These are phyloP conservation scores for Sinotaia quadrata DNA, from an alignment of 2,888 invertebrate species.

Conservation along the genomic window DNA sequence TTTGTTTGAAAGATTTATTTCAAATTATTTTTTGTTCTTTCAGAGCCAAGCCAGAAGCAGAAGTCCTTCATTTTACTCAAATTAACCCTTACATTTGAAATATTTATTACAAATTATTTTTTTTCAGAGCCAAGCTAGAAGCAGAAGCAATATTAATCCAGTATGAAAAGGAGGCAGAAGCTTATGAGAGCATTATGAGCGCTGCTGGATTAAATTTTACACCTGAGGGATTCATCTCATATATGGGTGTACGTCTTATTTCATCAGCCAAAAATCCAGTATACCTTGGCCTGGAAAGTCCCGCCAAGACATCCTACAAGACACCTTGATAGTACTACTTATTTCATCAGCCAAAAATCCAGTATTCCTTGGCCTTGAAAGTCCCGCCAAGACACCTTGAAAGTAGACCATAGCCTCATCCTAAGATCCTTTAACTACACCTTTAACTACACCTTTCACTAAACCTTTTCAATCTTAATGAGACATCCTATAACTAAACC, in stretches of 20 bases:
- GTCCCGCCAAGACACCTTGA: slow-evolving; percentile 60
- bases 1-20: neutral
- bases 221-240: slow-evolving; percentile 65
- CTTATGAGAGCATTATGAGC: slow-evolving; percentile 55
- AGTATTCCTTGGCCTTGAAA: slow-evolving; percentile 62
- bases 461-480: too few relatives aligned
- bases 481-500: too few relatives aligned
- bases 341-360: slow-evolving; percentile 65
- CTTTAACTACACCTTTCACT: too few relatives aligned
- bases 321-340: slow-evolving; percentile 46
- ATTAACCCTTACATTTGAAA: neutral
- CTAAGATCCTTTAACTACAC: too few relatives aligned
- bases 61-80: slow-evolving; percentile 20
- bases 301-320: slow-evolving; percentile 55
- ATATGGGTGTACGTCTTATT: slow-evolving; percentile 64
- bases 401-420: too few relatives aligned
- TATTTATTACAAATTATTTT: too few relatives aligned
- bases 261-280: slow-evolving; percentile 65
- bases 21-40: neutral
- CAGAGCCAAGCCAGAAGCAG: slow-evolving; percentile 59
- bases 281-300: slow-evolving; percentile 63
- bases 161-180: slow-evolving; percentile 62
- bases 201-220: slow-evolving; percentile 54
- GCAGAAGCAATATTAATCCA: slow-evolving; percentile 58
- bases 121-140: slow-evolving; percentile 54